Base-by-base conservation (phyloP, 2,113 vertebrate species). In the Noctilio leporinus region DNA sequence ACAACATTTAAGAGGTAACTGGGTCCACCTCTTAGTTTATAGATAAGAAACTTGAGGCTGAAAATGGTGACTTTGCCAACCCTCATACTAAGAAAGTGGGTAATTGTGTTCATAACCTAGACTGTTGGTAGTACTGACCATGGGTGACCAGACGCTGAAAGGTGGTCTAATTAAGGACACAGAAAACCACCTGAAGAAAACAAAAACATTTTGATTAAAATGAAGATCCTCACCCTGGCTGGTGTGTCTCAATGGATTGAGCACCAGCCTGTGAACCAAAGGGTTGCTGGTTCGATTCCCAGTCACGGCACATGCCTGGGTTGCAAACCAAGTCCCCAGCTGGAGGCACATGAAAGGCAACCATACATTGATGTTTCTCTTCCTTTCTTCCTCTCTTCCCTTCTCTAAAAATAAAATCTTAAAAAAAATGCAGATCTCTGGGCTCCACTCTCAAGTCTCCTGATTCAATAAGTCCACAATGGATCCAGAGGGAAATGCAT, bases 381-480 rank as follows among this genome's bases (percentile, higher is more conserved):
- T n/a, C n/a, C n/a, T n/a, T n/a, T n/a, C n/a, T n/a, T n/a, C n/a
- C n/a, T n/a, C n/a, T n/a, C n/a, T n/a, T n/a, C n/a, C n/a, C n/a
- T n/a, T n/a, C n/a, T n/a, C n/a, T n/a, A n/a, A n/a, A n/a, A n/a
- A n/a, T n/a, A n/a, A n/a, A n/a, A n/a, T n/a, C n/a, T n/a, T n/a
- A n/a, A n/a, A n/a, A n/a, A 95, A 90, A 94, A 97, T 90, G 59
- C 81, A 92, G 72, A 77, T 91, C 91, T 82, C n/a, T 28, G 30
- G 91, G 88, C 33, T 47, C 35, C 40, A 12, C 5, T 38, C 35
- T 40, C 33, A 87, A 87, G 10, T 26, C 30, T 80, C 87, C 84
- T 83, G 55, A 93, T 89, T 64, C 55, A 47, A 16, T 59, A 17
- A 22, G 33, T 94, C 91, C 92, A 16, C 28, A 26, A 22, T 0